Conservation (phyloP, 2,113 vertebrate genomes). For the Neolamprologus kungweensis region DNA sequence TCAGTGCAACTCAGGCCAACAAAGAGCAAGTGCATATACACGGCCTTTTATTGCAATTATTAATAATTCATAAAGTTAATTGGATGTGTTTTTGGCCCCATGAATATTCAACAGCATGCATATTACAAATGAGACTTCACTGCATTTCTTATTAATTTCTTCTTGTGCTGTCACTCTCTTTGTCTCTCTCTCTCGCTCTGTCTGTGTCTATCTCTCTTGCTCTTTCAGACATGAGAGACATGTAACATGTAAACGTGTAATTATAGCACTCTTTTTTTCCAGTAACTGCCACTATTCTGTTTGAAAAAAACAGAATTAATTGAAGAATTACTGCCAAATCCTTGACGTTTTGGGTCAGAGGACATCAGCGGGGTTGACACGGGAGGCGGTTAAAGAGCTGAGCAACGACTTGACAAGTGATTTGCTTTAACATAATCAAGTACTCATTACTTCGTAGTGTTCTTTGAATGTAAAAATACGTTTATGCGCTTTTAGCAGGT, state of each 20-base stretch:
- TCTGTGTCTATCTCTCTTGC: not conserved
- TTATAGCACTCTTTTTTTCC: conserved; percentile 26
- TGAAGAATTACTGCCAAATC: not conserved
- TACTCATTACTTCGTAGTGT: not conserved
- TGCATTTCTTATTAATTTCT: conserved; percentile 47
- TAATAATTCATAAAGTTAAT: conserved; percentile 74
- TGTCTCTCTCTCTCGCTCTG: not conserved
- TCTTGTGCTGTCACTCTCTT: not conserved
- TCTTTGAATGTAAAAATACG: not conserved
- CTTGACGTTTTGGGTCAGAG: not conserved
- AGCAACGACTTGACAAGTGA: not conserved
- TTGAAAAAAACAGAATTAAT: conserved; percentile 4
- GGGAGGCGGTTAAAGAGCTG: not conserved
- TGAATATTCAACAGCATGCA: conserved; percentile 70
- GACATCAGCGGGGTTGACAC: not conserved
- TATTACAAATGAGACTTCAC: conserved; percentile 46
- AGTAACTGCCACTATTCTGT: not conserved
- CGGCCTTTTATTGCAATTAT: conserved; percentile 61
- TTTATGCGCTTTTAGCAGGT: not conserved
- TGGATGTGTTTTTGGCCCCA: conserved; percentile 68
- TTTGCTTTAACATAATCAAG: not conserved
- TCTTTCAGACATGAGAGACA: not conserved
- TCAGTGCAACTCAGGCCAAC: conserved; percentile 37
- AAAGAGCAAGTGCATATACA: conserved; percentile 70
- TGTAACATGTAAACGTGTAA: conserved; percentile 31